Conservation (phyloP, 2,797 vertebrate species). For the Falco novaeseelandiae region DNA sequence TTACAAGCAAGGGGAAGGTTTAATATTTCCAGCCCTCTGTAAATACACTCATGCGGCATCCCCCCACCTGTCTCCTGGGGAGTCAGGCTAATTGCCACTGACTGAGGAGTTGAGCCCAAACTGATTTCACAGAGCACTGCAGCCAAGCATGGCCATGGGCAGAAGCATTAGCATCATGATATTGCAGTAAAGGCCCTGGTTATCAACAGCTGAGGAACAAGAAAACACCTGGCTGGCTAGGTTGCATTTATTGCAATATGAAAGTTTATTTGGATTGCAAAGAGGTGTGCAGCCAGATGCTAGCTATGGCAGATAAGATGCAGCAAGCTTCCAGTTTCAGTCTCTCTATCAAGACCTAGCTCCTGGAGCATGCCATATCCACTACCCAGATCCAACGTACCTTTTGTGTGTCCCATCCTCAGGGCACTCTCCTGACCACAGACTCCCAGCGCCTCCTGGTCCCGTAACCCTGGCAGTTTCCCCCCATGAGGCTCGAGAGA, state of each 20-base stretch:
- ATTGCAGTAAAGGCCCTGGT: not conserved
- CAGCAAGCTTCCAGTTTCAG: not conserved
- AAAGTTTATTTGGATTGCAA: not conserved
- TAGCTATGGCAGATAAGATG: not conserved
- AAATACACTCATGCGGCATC: not conserved
- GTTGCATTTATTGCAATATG: not conserved
- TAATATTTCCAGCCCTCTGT: not conserved
- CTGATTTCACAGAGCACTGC: not conserved
- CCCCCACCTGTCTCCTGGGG: not conserved
- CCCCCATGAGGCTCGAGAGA: not conserved
- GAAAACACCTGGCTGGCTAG: not conserved
- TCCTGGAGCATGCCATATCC: not conserved
- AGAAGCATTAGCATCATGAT: not conserved
- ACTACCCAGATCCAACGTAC: not conserved
- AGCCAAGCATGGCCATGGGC: not conserved
- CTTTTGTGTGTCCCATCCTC: not conserved
- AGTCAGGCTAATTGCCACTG: not conserved
- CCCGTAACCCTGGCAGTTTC: not conserved
- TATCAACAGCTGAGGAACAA: not conserved
- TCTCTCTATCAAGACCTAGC: not conserved
- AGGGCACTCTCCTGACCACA: not conserved
- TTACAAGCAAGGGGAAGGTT: constrained; percentile 9
- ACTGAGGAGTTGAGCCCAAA: not conserved
- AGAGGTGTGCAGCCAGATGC: not conserved
- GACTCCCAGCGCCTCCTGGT: not conserved